Evolutionary conservation across 2,113 vertebrate species (phyloP).

Genomic region (Tonatia bakeri): DNA sequence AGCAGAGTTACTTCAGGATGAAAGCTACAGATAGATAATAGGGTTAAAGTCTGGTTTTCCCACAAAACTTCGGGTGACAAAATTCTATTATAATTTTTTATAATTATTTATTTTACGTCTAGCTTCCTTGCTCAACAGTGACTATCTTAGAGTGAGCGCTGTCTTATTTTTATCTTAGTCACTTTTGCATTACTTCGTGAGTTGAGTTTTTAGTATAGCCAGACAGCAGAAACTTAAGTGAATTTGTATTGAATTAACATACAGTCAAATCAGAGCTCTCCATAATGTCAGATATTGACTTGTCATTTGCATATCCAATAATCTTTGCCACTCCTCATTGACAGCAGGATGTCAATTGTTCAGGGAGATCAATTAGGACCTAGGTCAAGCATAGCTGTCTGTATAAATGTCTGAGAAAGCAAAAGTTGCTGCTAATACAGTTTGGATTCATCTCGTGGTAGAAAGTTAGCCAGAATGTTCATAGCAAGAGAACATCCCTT

Average conservation of each 20-base stretch:
- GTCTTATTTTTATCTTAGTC: background rate
- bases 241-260: constrained; percentile 29
- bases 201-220: background rate
- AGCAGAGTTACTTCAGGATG: background rate
- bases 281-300: constrained; percentile 35
- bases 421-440: background rate
- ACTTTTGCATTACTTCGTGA: background rate
- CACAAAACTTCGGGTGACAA: background rate
- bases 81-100: no score
- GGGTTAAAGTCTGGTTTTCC: background rate
- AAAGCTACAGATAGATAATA: background rate
- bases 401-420: background rate
- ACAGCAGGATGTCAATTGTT: constrained; percentile 18
- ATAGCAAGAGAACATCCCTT: background rate
- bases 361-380: background rate
- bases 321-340: background rate
- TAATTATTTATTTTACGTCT: background rate
- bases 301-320: constrained; percentile 55
- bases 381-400: background rate
- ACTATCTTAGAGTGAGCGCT: background rate
- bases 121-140: background rate
- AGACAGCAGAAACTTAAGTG: background rate
- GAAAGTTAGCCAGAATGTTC: background rate
- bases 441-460: background rate
- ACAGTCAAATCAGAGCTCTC: background rate